Percentiles rank a stretch among this genome's conserved stretches.
phyloP scores from a whole-genome alignment of 2,797 vertebrate species.

The Chromis chromis region DNA sequence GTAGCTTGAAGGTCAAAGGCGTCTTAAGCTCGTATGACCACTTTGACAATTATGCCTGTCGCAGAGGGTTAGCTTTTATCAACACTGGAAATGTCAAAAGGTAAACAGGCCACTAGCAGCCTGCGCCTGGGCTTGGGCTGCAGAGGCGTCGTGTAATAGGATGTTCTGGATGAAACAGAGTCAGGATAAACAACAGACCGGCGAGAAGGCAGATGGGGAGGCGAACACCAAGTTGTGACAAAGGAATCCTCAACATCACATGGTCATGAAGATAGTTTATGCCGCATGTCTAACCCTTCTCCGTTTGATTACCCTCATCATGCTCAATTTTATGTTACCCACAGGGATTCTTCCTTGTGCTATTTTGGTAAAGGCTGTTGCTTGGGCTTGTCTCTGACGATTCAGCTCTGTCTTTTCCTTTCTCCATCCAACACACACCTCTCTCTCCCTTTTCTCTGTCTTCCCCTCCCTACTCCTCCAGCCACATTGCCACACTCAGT shows the following conservation, averaged over 20 bases:
- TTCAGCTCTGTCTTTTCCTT: slow-evolving; percentile 52
- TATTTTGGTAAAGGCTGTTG: slow-evolving; percentile 75
- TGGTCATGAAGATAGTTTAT: slow-evolving; percentile 66
- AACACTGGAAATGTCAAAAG: slow-evolving; percentile 69
- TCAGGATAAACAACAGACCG: slow-evolving; percentile 51
- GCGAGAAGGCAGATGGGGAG: slow-evolving; percentile 30
- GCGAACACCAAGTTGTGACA: slow-evolving; percentile 62
- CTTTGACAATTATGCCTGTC: slow-evolving; percentile 66
- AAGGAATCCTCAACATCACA: slow-evolving; percentile 72
- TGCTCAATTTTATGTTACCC: slow-evolving; percentile 77
- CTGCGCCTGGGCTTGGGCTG: slow-evolving; percentile 28
- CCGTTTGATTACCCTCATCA: slow-evolving; percentile 78
- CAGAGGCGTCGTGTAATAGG: slow-evolving; percentile 53
- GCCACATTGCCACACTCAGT: slow-evolving; percentile 79
- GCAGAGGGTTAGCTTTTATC: slow-evolving; percentile 50
- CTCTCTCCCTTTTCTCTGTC: slow-evolving; percentile 46
- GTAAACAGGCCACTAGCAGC: slow-evolving; percentile 65
- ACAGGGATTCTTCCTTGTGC: slow-evolving; percentile 73
- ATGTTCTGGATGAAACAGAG: slow-evolving; percentile 43
- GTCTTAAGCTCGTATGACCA: slow-evolving; percentile 65
- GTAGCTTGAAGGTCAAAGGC: slow-evolving; percentile 58
- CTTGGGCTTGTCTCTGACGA: slow-evolving; percentile 71
- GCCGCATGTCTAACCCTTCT: slow-evolving; percentile 67
- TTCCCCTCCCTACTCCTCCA: slow-evolving; percentile 55
- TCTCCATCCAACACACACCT: slow-evolving; percentile 40